These are phyloP conservation scores for Diadema setosum DNA, from an alignment of 35 echinoderm and acorn worm species.

Conservation along the genomic window DNA sequence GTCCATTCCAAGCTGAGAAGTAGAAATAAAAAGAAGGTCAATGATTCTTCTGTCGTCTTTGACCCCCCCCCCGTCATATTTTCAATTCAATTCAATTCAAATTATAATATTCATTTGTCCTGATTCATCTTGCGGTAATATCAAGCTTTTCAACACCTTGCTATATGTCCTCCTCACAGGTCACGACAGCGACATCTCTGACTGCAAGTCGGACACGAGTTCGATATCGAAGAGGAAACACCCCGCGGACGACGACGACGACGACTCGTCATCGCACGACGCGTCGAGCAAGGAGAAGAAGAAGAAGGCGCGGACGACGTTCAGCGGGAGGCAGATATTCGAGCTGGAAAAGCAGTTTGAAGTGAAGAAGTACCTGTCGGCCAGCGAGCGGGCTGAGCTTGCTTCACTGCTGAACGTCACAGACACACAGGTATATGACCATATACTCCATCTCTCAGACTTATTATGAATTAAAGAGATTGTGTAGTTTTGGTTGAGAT, in stretches of 20 bases:
- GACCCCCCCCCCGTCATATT: background rate
- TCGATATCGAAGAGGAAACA: constrained; percentile 58
- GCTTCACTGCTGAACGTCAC: constrained; percentile 94
- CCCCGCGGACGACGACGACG: constrained; percentile 22
- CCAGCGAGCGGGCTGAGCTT: constrained; percentile 92
- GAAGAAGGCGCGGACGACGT: constrained; percentile 97
- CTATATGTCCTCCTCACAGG: background rate
- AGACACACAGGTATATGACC: constrained; percentile 98
- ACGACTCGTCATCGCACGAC: constrained; percentile 24
- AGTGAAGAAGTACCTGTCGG: constrained; percentile 96
- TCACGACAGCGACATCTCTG: constrained; percentile 1
- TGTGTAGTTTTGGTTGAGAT: no score
- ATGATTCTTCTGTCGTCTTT: background rate
- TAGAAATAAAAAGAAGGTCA: background rate
- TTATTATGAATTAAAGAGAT: no score
- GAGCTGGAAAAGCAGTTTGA: constrained; percentile 99
- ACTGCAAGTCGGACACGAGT: constrained; percentile 20
- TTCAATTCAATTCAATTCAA: background rate
- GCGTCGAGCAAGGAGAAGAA: constrained; percentile 74
- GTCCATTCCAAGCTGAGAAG: no score
- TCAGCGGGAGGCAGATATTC: constrained; percentile 96
- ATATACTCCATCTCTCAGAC: no score
- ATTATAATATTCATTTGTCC: background rate
- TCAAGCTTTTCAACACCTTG: background rate
- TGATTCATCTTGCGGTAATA: background rate